Conservation (phyloP, 2,888 invertebrate species). For the Lottia gigantea region DNA sequence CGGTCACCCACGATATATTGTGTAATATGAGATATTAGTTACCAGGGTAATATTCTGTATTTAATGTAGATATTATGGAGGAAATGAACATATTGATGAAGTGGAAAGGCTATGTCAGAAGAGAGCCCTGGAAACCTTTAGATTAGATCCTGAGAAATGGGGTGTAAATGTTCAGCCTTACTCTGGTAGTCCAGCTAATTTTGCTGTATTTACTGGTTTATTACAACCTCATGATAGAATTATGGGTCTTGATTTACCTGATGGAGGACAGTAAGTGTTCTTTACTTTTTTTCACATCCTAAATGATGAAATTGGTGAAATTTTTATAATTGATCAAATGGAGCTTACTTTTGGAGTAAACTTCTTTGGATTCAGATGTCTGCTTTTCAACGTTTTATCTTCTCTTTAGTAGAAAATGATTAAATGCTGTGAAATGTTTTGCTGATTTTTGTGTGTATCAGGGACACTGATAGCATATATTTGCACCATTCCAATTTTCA, state of each 20-base stretch:
- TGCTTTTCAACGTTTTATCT: no score
- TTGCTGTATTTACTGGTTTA: conserved; percentile 91
- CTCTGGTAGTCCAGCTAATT: conserved; percentile 97
- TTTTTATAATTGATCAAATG: no score
- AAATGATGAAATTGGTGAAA: no score
- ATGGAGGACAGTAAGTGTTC: conserved; percentile 84
- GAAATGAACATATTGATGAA: conserved; percentile 95
- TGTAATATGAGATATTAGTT: no score
- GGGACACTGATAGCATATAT: no score
- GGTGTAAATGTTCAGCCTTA: conserved; percentile 83
- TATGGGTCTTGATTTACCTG: conserved; percentile 93
- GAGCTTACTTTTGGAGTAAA: no score
- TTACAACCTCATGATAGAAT: conserved; percentile 91
- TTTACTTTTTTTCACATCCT: background rate
- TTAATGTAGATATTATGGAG: conserved; percentile 90
- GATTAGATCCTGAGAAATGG: conserved; percentile 87
- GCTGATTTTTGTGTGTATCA: no score
- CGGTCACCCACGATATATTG: no score
- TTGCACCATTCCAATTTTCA: no score
- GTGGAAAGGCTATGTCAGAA: conserved; percentile 90
- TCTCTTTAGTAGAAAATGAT: no score
- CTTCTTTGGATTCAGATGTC: no score
- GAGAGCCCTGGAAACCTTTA: conserved; percentile 85
- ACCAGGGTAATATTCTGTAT: background rate
- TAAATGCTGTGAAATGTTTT: no score